These are phyloP conservation scores for Brachionichthys hirsutus DNA, from an alignment of 2,113 vertebrate species.

Conservation along the genomic window DNA sequence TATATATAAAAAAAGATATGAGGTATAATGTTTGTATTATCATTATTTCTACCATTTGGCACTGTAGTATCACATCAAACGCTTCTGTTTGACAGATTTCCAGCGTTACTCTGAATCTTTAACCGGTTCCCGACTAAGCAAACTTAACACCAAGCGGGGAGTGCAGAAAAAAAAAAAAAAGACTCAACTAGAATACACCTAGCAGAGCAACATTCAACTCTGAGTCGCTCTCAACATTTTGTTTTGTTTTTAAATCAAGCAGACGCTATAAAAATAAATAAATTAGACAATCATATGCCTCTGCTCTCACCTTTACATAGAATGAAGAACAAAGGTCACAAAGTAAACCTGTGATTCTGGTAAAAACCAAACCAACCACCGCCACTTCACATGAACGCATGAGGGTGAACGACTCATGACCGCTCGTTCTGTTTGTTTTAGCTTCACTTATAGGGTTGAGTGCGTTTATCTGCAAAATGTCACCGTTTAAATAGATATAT, in stretches of 20 bases:
- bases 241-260: not conserved
- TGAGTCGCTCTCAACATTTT: no score
- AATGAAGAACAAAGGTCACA: conserved; percentile 37
- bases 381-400: conserved; percentile 42
- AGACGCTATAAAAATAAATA: not conserved
- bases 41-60: not conserved
- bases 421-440: not conserved
- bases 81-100: not conserved
- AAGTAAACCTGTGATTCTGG: conserved; percentile 12
- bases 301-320: conserved; percentile 3
- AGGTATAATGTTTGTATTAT: no score
- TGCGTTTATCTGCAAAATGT: no score
- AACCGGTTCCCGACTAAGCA: not conserved
- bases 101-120: not conserved
- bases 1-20: no score
- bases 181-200: no score
- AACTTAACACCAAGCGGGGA: not conserved
- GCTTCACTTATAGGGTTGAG: no score
- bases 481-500: no score
- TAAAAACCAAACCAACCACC: conserved; percentile 7
- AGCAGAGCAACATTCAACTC: no score
- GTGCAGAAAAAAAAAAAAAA: no score
- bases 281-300: not conserved
- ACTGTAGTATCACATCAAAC: not conserved
- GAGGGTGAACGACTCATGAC: conserved; percentile 36